phyloP scores from a whole-genome alignment of 2,888 invertebrate genomes.

The Deilephila porcellus region DNA sequence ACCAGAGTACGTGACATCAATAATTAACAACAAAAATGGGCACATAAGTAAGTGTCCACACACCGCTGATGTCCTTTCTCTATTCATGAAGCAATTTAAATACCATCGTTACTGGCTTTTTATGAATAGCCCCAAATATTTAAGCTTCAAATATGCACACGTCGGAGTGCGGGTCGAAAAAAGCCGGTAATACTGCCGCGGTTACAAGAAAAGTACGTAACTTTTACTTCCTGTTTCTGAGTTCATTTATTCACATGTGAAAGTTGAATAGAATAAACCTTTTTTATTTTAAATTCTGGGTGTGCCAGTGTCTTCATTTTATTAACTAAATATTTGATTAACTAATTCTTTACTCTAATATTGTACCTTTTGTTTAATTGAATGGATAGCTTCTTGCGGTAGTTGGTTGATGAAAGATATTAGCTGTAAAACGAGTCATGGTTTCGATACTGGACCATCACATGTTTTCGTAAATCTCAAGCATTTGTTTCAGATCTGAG shows the following conservation, averaged over 20 bases:
- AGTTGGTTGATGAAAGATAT: no score
- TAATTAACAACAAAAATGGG: conserved; percentile 15
- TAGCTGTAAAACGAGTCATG: no score
- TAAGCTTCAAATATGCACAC: conserved; percentile 12
- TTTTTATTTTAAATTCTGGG: neutral
- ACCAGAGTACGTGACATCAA: neutral
- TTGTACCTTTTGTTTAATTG: no score
- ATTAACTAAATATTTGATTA: neutral
- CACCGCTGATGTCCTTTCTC: conserved; percentile 47
- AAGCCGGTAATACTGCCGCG: neutral
- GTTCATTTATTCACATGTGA: neutral
- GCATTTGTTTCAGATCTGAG: no score
- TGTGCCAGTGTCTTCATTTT: neutral
- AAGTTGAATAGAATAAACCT: neutral
- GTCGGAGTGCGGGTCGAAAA: neutral
- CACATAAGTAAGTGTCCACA: conserved; percentile 26
- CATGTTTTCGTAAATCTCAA: no score
- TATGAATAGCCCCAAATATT: conserved; percentile 61
- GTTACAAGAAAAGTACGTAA: neutral
- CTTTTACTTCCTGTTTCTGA: neutral
- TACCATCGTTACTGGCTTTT: conserved; percentile 56
- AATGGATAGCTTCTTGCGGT: no score
- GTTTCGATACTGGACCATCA: no score
- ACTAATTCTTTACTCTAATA: no score
- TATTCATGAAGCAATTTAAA: conserved; percentile 75